A percentile compares a stretch with the other conserved stretches of the same genome.
phyloP scores from a whole-genome alignment of 2,888 invertebrate genomes.

The Melolontha melolontha region DNA sequence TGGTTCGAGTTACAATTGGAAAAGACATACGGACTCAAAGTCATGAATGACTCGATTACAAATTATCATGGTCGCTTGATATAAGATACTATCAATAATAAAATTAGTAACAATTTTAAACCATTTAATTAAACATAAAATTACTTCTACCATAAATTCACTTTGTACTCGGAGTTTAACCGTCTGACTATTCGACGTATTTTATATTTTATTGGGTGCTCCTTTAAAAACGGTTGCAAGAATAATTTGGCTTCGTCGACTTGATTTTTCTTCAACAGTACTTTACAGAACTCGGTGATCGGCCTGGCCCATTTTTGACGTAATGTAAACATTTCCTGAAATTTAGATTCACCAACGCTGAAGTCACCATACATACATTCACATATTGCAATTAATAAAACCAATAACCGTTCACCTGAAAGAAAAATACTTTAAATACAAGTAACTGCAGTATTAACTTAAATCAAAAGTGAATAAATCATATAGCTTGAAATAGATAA shows the following conservation, averaged over 20 bases:
- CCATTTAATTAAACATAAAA: no score
- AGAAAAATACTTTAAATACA: not conserved
- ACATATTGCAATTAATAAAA: constrained; percentile 14
- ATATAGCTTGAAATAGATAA: no score
- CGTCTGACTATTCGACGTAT: not conserved
- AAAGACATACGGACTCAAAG: no score
- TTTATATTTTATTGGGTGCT: constrained; percentile 2
- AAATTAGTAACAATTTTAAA: no score
- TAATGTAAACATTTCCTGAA: not conserved
- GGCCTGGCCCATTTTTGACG: constrained; percentile 6
- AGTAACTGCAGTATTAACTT: no score
- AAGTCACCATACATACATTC: constrained; percentile 6
- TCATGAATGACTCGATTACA: no score
- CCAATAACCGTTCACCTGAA: not conserved
- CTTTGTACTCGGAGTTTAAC: not conserved
- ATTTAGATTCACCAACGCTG: not conserved
- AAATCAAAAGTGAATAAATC: no score
- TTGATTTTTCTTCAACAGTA: not conserved
- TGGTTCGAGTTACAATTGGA: no score
- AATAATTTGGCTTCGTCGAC: not conserved
- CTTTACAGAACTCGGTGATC: constrained; percentile 14
- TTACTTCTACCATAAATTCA: constrained; percentile 1
- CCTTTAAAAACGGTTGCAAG: not conserved
- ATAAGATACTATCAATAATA: no score
- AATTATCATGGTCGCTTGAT: no score